A percentile compares a stretch with the other conserved stretches of the same genome.
Conservation (phyloP, 2,888 invertebrate genomes). For the Eumerus sabulonum region DNA sequence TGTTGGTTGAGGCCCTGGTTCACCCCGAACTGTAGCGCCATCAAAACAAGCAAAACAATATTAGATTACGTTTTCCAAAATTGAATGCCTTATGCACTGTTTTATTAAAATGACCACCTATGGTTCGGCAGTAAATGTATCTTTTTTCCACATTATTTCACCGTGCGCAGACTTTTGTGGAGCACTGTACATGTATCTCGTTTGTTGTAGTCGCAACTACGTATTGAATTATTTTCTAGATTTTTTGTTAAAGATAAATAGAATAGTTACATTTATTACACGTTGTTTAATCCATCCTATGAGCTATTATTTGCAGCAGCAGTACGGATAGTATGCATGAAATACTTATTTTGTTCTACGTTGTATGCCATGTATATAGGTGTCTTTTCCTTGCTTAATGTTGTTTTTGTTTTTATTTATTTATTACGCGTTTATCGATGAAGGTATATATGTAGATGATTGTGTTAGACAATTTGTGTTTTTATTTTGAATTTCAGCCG, state of each 20-base stretch:
- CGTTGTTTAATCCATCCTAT: conserved; percentile 32
- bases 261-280: conserved; percentile 67
- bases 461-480: conserved; percentile 20
- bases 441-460: conserved; percentile 44
- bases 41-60: too few relatives aligned
- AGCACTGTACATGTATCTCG: too few relatives aligned
- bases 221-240: conserved; percentile 48
- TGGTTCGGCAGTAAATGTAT: too few relatives aligned
- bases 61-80: too few relatives aligned
- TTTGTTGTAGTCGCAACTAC: conserved; percentile 31
- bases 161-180: too few relatives aligned
- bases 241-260: conserved; percentile 53
- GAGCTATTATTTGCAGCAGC: conserved; percentile 58
- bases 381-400: conserved; percentile 8
- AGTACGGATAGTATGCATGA: conserved; percentile 55
- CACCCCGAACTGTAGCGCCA: too few relatives aligned
- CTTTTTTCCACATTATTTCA: too few relatives aligned
- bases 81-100: too few relatives aligned
- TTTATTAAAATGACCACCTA: too few relatives aligned
- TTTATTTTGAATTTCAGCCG: conserved; percentile 9
- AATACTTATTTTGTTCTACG: background rate
- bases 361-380: too few relatives aligned
- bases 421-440: conserved; percentile 34
- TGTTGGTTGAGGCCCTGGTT: too few relatives aligned
- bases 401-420: conserved; percentile 18